These are phyloP conservation scores for Styela plicata DNA, from an alignment of 23 tunicate species.

Conservation along the genomic window DNA sequence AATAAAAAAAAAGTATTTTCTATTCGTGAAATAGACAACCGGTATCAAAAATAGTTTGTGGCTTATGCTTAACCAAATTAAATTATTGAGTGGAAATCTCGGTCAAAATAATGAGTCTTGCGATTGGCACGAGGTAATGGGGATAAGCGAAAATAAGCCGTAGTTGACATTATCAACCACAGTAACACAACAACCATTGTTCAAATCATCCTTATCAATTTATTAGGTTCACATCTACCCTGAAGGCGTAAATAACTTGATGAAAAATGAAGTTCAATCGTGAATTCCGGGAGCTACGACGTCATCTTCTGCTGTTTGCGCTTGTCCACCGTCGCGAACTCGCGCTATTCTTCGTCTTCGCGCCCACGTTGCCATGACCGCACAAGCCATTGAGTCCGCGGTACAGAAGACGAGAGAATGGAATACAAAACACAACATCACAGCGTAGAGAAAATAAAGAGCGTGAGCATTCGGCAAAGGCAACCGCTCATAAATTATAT, in stretches of 20 bases:
- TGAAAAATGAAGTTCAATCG: not conserved
- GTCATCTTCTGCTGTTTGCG: not conserved
- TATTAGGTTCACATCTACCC: not conserved
- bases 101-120: too few relatives aligned
- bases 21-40: too few relatives aligned
- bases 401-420: constrained; percentile 47
- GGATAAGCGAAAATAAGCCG: not conserved
- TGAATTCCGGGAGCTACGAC: not conserved
- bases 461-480: constrained; percentile 74
- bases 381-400: constrained; percentile 42
- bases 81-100: too few relatives aligned
- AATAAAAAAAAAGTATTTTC: too few relatives aligned
- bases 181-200: not conserved
- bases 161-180: not conserved
- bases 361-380: constrained; percentile 43
- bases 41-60: too few relatives aligned
- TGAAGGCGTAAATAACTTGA: not conserved
- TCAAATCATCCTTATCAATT: not conserved
- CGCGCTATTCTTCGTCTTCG: constrained; percentile 45
- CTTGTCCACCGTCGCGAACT: not conserved
- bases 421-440: constrained; percentile 33
- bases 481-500: constrained; percentile 38
- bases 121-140: not conserved
- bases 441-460: constrained; percentile 60
- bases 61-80: too few relatives aligned